Conservation (phyloP, 2,113 vertebrate genomes). For the Scomber japonicus region DNA sequence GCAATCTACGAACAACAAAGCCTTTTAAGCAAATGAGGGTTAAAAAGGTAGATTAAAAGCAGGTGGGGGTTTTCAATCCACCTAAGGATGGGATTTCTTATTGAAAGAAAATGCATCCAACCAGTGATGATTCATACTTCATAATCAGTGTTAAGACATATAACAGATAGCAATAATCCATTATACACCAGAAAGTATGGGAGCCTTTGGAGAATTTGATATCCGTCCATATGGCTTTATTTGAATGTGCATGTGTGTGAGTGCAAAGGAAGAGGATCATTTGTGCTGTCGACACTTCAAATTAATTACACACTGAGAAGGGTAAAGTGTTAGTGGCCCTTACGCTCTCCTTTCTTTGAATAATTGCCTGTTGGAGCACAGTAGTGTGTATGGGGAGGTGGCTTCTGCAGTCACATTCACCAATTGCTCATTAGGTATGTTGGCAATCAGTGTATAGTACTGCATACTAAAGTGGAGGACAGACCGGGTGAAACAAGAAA, state of each 20-base stretch:
- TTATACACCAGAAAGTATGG: conserved; percentile 14
- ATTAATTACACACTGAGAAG: conserved; percentile 57
- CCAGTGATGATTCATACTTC: conserved; percentile 10
- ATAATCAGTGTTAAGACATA: conserved; percentile 39
- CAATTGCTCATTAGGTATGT: conserved; percentile 59
- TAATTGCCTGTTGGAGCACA: conserved; percentile 55
- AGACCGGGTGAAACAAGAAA: background rate
- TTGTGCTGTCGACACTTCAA: conserved; percentile 28
- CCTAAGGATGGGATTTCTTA: conserved; percentile 12
- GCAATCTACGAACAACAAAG: conserved; percentile 28
- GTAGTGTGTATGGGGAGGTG: conserved; percentile 10
- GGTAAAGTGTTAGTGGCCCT: conserved; percentile 46
- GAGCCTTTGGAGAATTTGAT: conserved; percentile 6
- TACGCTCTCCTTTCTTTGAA: conserved; percentile 43
- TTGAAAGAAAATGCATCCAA: conserved; percentile 6
- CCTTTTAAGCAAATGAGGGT: conserved; percentile 25
- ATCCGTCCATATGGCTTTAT: conserved; percentile 32
- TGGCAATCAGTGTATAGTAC: background rate
- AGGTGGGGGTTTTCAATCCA: conserved; percentile 16
- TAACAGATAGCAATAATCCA: conserved; percentile 44
- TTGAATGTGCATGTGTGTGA: conserved; percentile 11
- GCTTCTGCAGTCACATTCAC: conserved; percentile 27
- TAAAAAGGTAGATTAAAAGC: conserved; percentile 32
- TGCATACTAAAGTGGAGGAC: conserved; percentile 47
- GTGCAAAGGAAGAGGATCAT: conserved; percentile 36